Evolutionary conservation across 2,888 invertebrate genomes (phyloP), one percentile per base, ranked within the genome.

Genomic region (Agrochola macilenta): DNA sequence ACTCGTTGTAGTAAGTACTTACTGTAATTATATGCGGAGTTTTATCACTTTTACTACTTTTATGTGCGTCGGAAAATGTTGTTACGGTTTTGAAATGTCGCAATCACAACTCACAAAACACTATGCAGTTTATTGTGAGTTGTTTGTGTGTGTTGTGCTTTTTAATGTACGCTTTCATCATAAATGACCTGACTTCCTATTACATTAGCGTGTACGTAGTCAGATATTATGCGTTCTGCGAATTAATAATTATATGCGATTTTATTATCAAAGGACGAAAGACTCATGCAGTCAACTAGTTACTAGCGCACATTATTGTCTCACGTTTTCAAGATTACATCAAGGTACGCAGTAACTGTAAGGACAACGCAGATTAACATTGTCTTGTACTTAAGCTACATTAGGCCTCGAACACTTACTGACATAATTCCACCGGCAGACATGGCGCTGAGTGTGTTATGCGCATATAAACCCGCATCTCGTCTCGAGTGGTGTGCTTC

Each of bases 381-480:
- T 87, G 89, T 86, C 89, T 86, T 89, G 88, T 91, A 90, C 89
- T 86, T 87, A 87, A 85, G 83, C 74, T 76, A 78, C 88, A 87
- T 87, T 81, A 88, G 87, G 71, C 81, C 85, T 78, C 78, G 64
- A 76, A 72, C 85, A 89, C 84, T 88, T 82, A 83, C 78, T 82
- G 82, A 69, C 82, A 89, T 89, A 88, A 89, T 85, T 84, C 81
- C 88, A 68, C 69, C 30, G 79, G 74, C 85, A 89, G 87, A 87
- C 85, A 87, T 84, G 85, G 87, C 89, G 88, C 85, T 87, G 89
- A 92, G 90, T 91, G 89, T 89, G 91, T 93, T 93, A 93, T 93
- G 92, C 91, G 92, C 93, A 93, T 93, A 94, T 94, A 93, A 94
- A 91, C 94, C 93, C 93, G 91, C 93, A 94, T 94, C 93, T 93